Percentiles rank a stretch among this genome's conserved stretches.
phyloP scores from a whole-genome alignment of 2,888 invertebrate genomes.

The Oscheius onirici region DNA sequence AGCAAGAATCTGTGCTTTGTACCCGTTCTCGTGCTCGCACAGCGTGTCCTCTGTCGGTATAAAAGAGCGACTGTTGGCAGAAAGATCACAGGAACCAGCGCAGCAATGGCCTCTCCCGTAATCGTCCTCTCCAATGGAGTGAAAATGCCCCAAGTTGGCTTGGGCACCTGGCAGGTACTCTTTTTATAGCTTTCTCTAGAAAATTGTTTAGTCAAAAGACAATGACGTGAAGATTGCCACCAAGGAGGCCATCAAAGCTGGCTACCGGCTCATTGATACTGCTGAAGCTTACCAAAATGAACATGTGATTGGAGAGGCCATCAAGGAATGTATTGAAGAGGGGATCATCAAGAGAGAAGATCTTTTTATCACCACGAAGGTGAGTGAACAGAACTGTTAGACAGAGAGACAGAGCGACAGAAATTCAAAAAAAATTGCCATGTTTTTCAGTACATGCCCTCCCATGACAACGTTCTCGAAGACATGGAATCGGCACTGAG shows the following conservation, averaged over 20 bases:
- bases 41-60: too few species aligned
- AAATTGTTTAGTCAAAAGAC: slow-evolving; percentile 59
- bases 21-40: too few species aligned
- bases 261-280: slow-evolving; percentile 86
- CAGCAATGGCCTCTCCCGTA: slow-evolving; percentile 25
- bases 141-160: slow-evolving; percentile 58
- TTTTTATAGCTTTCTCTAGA: neutral
- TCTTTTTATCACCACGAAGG: slow-evolving; percentile 20
- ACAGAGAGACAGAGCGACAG: too few species aligned
- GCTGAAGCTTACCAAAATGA: slow-evolving; percentile 84
- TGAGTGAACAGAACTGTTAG: slow-evolving; percentile 4
- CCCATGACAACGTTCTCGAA: too few species aligned
- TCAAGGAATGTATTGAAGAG: slow-evolving; percentile 80
- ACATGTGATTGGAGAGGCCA: slow-evolving; percentile 80
- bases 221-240: slow-evolving; percentile 80
- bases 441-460: too few species aligned
- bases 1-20: too few species aligned
- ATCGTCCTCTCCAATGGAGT: slow-evolving; percentile 57
- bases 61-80: too few species aligned
- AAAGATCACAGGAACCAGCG: too few species aligned
- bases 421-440: too few species aligned
- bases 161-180: slow-evolving; percentile 70
- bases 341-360: slow-evolving; percentile 81
- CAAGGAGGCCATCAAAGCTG: slow-evolving; percentile 80
- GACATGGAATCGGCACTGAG: neutral